These are phyloP conservation scores for Oryzaephilus surinamensis DNA, from an alignment of 1,140 invertebrate species.

Conservation along the genomic window DNA sequence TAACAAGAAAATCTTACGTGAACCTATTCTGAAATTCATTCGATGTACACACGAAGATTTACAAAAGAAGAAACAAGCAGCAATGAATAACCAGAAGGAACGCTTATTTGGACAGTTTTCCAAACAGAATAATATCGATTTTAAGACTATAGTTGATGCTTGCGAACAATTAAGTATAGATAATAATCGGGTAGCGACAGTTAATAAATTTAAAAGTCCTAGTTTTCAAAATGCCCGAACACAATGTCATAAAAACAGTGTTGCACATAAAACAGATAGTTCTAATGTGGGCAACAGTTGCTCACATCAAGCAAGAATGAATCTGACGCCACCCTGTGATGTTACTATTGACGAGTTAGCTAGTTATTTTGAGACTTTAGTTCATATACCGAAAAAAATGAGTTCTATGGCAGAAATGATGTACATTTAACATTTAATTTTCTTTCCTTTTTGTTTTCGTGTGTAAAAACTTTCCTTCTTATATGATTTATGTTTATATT, in stretches of 20 bases:
- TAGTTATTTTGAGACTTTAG: conserved; percentile 84
- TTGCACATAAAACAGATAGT: conserved; percentile 2
- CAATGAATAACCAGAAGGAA: conserved; percentile 8
- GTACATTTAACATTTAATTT: conserved; percentile 70
- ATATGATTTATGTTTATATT: no score
- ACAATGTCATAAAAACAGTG: conserved; percentile 3
- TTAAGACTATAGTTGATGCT: conserved; percentile 29
- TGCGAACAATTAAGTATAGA: conserved; percentile 32
- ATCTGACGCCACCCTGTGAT: conserved; percentile 54
- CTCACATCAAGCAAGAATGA: conserved; percentile 48
- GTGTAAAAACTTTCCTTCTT: no score
- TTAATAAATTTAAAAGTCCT: conserved; percentile 13
- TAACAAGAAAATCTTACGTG: conserved; percentile 28
- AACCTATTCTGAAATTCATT: conserved; percentile 29
- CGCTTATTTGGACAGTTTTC: conserved; percentile 23
- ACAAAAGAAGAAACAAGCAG: conserved; percentile 4
- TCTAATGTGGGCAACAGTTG: conserved; percentile 33
- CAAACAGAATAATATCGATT: conserved; percentile 25
- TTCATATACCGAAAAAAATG: conserved; percentile 94
- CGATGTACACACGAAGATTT: conserved; percentile 19
- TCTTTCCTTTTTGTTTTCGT: no score
- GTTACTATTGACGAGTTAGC: conserved; percentile 85
- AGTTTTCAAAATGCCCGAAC: conserved; percentile 22
- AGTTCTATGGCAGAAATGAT: conserved; percentile 94
- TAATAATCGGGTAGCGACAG: conserved; percentile 17